A percentile compares a stretch with the other conserved stretches of the same genome.
Conservation (phyloP, 2,113 vertebrate genomes). For the Maccullochella peelii region DNA sequence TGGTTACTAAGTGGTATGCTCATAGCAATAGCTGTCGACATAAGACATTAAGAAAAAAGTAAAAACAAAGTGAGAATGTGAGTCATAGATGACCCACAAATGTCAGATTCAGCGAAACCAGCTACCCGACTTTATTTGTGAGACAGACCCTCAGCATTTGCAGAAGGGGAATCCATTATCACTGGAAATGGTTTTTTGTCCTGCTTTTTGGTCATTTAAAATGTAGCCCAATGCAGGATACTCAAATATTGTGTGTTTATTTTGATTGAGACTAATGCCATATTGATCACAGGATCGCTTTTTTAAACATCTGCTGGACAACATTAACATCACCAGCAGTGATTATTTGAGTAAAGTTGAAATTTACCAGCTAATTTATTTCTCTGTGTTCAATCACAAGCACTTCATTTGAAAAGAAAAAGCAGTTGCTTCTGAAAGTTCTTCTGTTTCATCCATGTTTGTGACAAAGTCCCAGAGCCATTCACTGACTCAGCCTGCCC, state of each 20-base stretch:
- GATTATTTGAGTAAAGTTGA: background rate
- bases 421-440: background rate
- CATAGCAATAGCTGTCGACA: slow-evolving; percentile 6
- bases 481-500: slow-evolving; percentile 42
- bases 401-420: slow-evolving; percentile 21
- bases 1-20: slow-evolving; percentile 46
- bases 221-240: background rate
- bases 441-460: slow-evolving; percentile 19
- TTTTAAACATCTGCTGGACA: background rate
- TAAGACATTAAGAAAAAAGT: background rate
- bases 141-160: background rate
- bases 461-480: slow-evolving; percentile 33
- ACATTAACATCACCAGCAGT: background rate
- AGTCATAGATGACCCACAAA: slow-evolving; percentile 25
- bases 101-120: slow-evolving; percentile 7
- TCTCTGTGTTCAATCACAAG: slow-evolving; percentile 4
- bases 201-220: background rate
- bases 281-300: background rate
- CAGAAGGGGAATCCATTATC: background rate
- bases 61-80: slow-evolving; percentile 30
- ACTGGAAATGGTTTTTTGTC: background rate
- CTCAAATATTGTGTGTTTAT: background rate
- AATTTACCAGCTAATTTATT: slow-evolving; percentile 27
- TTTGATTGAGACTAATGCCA: background rate
- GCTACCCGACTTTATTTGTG: slow-evolving; percentile 1